Evolutionary conservation across 2,888 invertebrate genomes (phyloP), one percentile per base, ranked within the genome.

Genomic region (Dendrolimus houi): DNA sequence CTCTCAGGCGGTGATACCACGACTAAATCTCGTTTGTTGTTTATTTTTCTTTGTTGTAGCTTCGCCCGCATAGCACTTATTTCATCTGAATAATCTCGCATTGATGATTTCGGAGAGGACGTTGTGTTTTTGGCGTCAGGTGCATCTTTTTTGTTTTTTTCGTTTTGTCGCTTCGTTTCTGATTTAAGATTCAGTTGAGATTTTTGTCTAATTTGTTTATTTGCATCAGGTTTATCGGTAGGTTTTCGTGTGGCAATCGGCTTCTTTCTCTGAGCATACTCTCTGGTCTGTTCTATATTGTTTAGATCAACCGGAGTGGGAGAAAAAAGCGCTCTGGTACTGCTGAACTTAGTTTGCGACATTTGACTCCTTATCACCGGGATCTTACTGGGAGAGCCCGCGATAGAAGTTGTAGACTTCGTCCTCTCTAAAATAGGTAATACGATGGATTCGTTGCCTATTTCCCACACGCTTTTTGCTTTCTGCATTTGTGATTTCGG

Each of bases 371-470:
- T 87, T 70, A 91, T 90, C 85, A 93, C 91, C 74, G 93, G 93
- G 80, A 93, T 93, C 85, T 92, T 92, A 74, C 93, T 93, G 55
- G 91, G 90, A 84, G 92, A 92, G 68, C 91, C 87, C 82, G 91
- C 81, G 84, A 91, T 90, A 89, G 89, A 90, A 85, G 89, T 89
- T 54, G 84, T 85, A 56, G 91, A 91, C 70, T 79, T 87, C 41
- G 91, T 91, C 70, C 91, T 84, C 71, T 91, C 90, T 68, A 91
- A 77, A 66, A 76, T 81, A 53, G 86, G 73, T 64, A 79, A 70
- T 65, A 86, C 74, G 54, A 67, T 70, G 52, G 77, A 69, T 70
- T 87, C 87, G 59, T 85, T 90, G 61, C 91, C 87, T 67, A 92
- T 81, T 79, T 92, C 92, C 90, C 91, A 91, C 62, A 91, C 91